Conservation (phyloP, 2,113 vertebrate genomes). For the Hippolais icterina region DNA sequence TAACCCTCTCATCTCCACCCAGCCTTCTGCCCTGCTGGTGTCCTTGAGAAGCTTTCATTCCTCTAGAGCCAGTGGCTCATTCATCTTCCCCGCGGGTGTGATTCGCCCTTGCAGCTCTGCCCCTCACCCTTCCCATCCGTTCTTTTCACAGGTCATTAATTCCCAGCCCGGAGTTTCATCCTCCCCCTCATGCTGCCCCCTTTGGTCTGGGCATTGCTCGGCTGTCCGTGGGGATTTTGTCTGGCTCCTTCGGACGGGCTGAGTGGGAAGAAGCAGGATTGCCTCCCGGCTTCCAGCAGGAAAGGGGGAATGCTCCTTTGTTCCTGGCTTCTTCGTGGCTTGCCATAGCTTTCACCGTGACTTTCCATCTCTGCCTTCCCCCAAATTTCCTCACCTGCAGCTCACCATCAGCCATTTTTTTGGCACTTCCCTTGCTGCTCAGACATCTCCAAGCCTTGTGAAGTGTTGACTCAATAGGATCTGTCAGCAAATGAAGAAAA, state of each 20-base stretch:
- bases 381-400: not conserved
- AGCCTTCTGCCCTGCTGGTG: accelerated
- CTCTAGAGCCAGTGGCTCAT: not conserved
- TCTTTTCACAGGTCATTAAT: not conserved
- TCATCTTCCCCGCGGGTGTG: not conserved
- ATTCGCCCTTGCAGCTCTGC: not conserved
- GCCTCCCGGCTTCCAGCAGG: not conserved
- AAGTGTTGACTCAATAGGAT: accelerated
- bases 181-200: not conserved
- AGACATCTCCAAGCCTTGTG: not conserved
- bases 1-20: not conserved
- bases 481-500: not conserved
- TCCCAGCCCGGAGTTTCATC: not conserved
- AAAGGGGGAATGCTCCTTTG: not conserved
- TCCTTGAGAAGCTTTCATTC: not conserved
- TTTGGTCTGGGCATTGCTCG: not conserved
- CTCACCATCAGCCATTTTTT: not conserved
- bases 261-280: not conserved
- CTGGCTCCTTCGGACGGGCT: not conserved
- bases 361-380: not conserved
- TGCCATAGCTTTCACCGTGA: not conserved
- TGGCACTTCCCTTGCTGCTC: accelerated
- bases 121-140: not conserved
- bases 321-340: not conserved
- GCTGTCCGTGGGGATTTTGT: not conserved